Conservation (phyloP, 2,888 invertebrate species). For the Drosophila macrospina region DNA sequence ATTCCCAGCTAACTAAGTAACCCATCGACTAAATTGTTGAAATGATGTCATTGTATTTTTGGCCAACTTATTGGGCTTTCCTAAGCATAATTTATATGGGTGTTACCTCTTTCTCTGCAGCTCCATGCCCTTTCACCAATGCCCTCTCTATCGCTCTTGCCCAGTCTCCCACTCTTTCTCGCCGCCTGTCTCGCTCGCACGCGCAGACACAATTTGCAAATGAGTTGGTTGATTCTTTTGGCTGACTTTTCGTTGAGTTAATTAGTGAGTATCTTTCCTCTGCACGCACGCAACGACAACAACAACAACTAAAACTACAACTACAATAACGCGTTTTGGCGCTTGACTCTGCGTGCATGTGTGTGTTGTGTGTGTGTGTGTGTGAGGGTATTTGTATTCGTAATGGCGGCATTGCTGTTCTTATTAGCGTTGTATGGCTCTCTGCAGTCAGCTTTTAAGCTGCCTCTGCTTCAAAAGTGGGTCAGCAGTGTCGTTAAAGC, state of each 20-base stretch:
- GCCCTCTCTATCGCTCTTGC: constrained; percentile 12
- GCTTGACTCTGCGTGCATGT: constrained; percentile 25
- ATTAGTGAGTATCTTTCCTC: constrained; percentile 80
- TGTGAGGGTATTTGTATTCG: constrained; percentile 62
- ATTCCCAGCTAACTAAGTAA: constrained; percentile 33
- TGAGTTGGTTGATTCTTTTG: constrained; percentile 72
- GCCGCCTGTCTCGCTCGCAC: constrained; percentile 24
- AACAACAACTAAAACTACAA: constrained; percentile 9
- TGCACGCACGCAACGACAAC: constrained; percentile 65
- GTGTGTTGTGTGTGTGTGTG: constrained; percentile 30
- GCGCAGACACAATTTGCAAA: constrained; percentile 72
- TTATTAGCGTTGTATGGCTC: constrained; percentile 68
- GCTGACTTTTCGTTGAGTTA: constrained; percentile 72
- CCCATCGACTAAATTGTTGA: constrained; percentile 38
- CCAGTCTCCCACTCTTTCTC: constrained; percentile 8
- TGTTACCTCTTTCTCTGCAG: constrained; percentile 43
- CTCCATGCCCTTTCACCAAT: constrained; percentile 54
- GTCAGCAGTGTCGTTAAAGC: constrained; percentile 77
- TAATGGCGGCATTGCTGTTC: constrained; percentile 74
- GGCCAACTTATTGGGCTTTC: constrained; percentile 66
- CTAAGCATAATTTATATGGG: constrained; percentile 72
- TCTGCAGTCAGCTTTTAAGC: constrained; percentile 67
- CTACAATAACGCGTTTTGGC: constrained; percentile 60
- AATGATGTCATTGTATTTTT: constrained; percentile 63
- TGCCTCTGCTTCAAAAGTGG: constrained; percentile 66